phyloP scores from a whole-genome alignment of 2,797 vertebrate species.

The Danio aesculapii region DNA sequence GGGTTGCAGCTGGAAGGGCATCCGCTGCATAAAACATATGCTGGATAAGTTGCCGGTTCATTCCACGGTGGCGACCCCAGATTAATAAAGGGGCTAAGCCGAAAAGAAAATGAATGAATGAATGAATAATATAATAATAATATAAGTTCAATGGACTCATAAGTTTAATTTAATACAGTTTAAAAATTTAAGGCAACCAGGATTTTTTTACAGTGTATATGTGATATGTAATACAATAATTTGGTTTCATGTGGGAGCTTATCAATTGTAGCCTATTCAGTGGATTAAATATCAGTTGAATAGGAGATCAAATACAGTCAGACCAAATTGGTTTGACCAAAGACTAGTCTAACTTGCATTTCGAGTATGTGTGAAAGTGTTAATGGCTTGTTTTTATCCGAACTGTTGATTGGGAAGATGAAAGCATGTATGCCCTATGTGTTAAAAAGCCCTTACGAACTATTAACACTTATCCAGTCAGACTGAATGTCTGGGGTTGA shows the following conservation, averaged over 20 bases:
- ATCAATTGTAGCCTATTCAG: not conserved
- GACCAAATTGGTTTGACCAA: conserved; percentile 3
- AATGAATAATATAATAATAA: too few species aligned
- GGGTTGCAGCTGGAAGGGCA: too few species aligned
- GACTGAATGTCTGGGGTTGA: not conserved
- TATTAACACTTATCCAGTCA: conserved; percentile 21
- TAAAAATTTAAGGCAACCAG: too few species aligned
- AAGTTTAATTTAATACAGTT: too few species aligned
- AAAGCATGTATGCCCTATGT: conserved; percentile 32
- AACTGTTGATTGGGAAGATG: conserved; percentile 34
- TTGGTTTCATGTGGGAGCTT: not conserved
- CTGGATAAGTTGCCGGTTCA: too few species aligned
- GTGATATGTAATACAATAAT: too few species aligned
- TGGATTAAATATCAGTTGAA: not conserved
- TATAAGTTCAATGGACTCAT: too few species aligned
- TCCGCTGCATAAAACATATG: too few species aligned
- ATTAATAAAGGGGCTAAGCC: too few species aligned
- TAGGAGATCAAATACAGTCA: not conserved
- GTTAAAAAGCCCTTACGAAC: not conserved
- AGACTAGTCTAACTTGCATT: not conserved
- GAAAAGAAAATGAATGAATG: too few species aligned
- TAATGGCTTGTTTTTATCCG: not conserved
- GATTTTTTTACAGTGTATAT: too few species aligned
- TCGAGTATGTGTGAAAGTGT: conserved; percentile 23
- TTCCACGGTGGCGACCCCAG: too few species aligned